Evolutionary conservation across 1,140 invertebrate species (phyloP), one percentile per base, ranked within the genome.

Genomic region (Drosophila eugracilis): DNA sequence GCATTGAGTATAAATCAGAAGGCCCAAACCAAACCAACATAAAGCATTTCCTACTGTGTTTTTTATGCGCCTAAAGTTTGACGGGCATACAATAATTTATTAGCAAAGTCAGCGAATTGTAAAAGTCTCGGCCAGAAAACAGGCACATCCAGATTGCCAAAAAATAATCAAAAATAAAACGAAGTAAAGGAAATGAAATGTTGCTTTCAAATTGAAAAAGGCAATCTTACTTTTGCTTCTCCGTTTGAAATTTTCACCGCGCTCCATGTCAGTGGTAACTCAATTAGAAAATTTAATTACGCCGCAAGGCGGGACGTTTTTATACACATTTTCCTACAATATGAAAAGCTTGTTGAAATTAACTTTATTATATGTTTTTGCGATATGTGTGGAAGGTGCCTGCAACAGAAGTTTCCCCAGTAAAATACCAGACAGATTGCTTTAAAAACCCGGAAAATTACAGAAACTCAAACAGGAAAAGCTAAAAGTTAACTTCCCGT

Each of bases 251-350:
- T 59, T 52, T 39, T 63, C 21, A 26, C 63, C 15, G 14, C 21
- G 34, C 53, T 47, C 28, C 41, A 36, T 37, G 67, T 69, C 42
- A 53, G 49, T 24, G 49, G 59, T 53, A 67, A 69, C 44, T 88
- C 71, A 83, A 86, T 88, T 88, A 83, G 78, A 83, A 75, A 88
- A 88, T 86, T 72, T 88, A 78, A 88, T 83, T 83, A 73, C 24
- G 52, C 39, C 36, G 22, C 54, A 15, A 28, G 22, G 24, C 32
- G 39, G n/a, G n/a, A n/a, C 37, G 53, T 57, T 71, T 44, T 59
- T 28, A 58, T 15, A 12, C 37, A 52, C n/a, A 30, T 57, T 71
- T 59, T 22, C 21, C 57, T 9, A 10, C 45, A 45, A 32, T 19
- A 34, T 44, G 17, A 7, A 77, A 41, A 49, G 26, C 22, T 22